Evolutionary conservation across 2,888 invertebrate genomes (phyloP).

Genomic region (Cylindroiulus punctatus): DNA sequence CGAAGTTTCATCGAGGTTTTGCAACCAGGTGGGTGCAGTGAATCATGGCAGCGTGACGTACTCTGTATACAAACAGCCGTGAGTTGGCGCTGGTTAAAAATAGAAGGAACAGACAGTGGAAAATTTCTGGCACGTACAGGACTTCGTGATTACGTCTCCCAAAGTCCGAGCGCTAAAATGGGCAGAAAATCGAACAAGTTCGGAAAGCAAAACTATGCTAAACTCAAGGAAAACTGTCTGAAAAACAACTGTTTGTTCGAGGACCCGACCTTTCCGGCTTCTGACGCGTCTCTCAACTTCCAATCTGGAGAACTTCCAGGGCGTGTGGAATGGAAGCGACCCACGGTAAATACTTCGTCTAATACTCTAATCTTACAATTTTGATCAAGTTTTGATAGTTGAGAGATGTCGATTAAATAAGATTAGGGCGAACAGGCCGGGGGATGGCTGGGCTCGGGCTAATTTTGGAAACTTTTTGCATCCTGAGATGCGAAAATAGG

Average conservation of each 20-base stretch:
- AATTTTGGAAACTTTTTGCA: not conserved
- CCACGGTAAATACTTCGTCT: slow-evolving; percentile 65
- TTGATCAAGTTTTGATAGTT: too few relatives aligned
- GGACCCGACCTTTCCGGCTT: slow-evolving; percentile 48
- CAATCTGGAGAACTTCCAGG: slow-evolving; percentile 52
- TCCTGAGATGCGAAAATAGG: not conserved
- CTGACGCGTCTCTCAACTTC: not conserved
- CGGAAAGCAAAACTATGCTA: slow-evolving; percentile 23
- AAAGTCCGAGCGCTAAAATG: not conserved
- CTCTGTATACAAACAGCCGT: not conserved
- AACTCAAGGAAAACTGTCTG: slow-evolving; percentile 34
- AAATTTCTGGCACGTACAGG: not conserved
- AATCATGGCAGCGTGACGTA: not conserved
- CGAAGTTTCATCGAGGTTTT: not conserved
- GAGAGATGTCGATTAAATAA: too few relatives aligned
- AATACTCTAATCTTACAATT: not conserved
- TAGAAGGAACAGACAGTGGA: not conserved
- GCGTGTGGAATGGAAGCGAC: slow-evolving; percentile 69
- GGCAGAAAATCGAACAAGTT: not conserved
- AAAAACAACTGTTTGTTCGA: slow-evolving; percentile 11
- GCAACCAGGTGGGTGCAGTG: not conserved
- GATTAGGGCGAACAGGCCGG: too few relatives aligned
- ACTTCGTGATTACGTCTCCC: not conserved
- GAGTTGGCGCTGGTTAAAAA: not conserved
- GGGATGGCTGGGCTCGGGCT: not conserved